These are phyloP conservation scores for Rhopalosiphum nymphaeae DNA, from an alignment of 2,888 invertebrate genomes.

Conservation along the genomic window DNA sequence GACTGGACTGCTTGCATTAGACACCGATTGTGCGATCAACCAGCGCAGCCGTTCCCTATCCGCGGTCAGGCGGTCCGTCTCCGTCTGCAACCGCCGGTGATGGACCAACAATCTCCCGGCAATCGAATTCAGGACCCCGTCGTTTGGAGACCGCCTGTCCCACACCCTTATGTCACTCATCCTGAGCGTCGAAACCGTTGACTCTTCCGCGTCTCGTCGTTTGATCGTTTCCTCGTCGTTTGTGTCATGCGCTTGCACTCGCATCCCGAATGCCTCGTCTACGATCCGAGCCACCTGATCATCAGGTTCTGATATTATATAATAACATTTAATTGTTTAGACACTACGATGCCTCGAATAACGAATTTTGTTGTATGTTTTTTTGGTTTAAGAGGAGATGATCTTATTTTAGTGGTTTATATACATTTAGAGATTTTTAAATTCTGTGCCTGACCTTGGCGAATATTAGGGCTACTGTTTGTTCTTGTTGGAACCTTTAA, in stretches of 20 bases:
- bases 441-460: too few relatives aligned
- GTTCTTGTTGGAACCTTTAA: too few relatives aligned
- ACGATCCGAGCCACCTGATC: conserved; percentile 36
- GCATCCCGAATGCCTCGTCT: neutral
- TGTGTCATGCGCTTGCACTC: neutral
- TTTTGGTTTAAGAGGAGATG: neutral
- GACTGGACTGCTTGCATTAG: neutral
- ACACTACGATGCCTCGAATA: neutral
- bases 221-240: neutral
- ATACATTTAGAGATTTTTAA: too few relatives aligned
- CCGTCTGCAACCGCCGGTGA: neutral
- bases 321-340: neutral
- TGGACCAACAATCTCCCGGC: neutral
- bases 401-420: too few relatives aligned
- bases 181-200: neutral
- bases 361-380: neutral
- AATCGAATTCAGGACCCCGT: neutral
- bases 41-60: neutral
- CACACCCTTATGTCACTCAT: neutral
- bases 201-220: neutral
- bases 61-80: neutral
- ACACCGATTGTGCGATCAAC: neutral
- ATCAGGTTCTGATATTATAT: neutral
- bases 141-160: neutral
- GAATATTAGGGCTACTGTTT: too few relatives aligned